A percentile compares a stretch with the other conserved stretches of the same genome.
phyloP scores from a whole-genome alignment of 2,888 invertebrate genomes.

The Crematogaster levior region DNA sequence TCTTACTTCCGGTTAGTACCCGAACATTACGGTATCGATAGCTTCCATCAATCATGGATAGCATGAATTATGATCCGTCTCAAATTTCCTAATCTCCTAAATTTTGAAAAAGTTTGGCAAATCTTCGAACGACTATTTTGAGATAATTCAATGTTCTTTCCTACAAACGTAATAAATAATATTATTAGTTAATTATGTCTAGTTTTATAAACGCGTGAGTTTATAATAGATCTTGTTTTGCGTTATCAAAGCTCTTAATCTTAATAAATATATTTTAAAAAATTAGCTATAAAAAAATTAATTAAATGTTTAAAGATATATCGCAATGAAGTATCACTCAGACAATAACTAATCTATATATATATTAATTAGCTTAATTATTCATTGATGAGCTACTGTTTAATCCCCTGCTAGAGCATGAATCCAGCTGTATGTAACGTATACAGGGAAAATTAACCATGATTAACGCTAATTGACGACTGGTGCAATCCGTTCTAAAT shows the following conservation, averaged over 20 bases:
- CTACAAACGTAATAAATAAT: neutral
- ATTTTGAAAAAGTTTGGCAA: neutral
- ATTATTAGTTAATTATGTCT: neutral
- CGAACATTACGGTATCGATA: conserved; percentile 81
- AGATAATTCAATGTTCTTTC: neutral
- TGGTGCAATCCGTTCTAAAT: conserved; percentile 52
- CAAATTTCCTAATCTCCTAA: neutral
- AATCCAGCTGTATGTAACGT: neutral
- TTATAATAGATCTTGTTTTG: neutral
- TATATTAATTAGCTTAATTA: neutral
- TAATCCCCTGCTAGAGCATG: neutral
- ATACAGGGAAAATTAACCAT: conserved; percentile 25
- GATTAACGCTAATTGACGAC: conserved; percentile 47
- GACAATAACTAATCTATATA: neutral
- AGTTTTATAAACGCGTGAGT: neutral
- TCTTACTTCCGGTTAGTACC: conserved; percentile 79
- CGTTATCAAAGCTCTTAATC: neutral
- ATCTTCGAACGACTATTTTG: neutral
- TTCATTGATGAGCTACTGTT: neutral
- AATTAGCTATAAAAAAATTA: neutral
- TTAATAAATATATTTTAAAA: neutral
- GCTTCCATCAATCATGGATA: conserved; percentile 77
- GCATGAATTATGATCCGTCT: conserved; percentile 9
- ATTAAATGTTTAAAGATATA: neutral
- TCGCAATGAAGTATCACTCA: neutral